Percentiles rank a stretch among this genome's conserved stretches.
phyloP scores from a whole-genome alignment of 2,797 vertebrate genomes.

The Phaenicophaeus curvirostris region DNA sequence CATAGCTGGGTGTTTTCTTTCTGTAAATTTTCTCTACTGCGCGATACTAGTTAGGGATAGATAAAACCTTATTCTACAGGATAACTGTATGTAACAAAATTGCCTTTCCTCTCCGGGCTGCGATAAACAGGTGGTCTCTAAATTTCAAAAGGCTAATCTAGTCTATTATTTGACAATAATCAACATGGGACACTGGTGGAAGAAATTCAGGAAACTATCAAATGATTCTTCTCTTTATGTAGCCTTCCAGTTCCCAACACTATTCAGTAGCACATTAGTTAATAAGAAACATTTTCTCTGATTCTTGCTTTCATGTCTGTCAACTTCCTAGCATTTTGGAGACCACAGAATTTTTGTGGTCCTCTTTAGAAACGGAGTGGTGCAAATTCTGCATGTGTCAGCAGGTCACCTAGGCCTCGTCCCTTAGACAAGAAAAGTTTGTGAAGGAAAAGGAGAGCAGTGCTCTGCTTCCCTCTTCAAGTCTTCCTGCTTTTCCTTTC shows the following conservation, averaged over 20 bases:
- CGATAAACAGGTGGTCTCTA: background rate
- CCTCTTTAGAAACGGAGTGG: background rate
- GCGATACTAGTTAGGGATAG: background rate
- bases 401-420: background rate
- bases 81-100: background rate
- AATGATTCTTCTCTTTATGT: background rate
- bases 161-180: background rate
- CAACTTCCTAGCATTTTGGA: background rate
- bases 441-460: background rate
- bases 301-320: background rate
- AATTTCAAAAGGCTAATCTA: background rate
- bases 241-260: background rate
- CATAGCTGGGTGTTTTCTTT: background rate
- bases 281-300: background rate
- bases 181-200: background rate
- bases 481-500: background rate
- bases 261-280: background rate
- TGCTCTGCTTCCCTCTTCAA: background rate
- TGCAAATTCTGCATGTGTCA: background rate
- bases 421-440: background rate
- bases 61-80: background rate
- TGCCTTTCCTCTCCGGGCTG: background rate
- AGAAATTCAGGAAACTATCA: background rate
- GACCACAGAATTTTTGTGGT: background rate
- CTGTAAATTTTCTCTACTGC: background rate